Percentiles rank a stretch among this genome's conserved stretches.
phyloP scores from a whole-genome alignment of 64 coral and sea anemone genomes.

The Montipora cactus region DNA sequence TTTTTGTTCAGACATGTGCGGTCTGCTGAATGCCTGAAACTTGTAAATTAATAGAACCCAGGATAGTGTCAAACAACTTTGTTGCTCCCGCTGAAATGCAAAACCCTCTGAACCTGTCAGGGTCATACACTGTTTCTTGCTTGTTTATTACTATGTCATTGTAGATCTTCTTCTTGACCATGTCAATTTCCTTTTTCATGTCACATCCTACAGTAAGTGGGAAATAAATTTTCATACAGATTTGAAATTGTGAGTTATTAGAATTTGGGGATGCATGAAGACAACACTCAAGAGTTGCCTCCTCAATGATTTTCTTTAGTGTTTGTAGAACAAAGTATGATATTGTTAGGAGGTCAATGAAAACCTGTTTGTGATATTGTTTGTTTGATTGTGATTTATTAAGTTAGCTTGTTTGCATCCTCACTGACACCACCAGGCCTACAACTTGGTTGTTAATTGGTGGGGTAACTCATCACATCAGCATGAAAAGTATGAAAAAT shows the following conservation, averaged over 20 bases:
- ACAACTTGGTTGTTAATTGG: too few species aligned
- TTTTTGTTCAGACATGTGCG: constrained; percentile 18
- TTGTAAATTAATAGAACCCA: constrained; percentile 27
- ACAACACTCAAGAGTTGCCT: neutral
- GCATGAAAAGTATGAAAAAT: too few species aligned
- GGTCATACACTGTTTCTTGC: constrained; percentile 42
- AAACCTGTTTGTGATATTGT: too few species aligned
- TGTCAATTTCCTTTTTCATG: constrained; percentile 1
- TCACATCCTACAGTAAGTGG: neutral
- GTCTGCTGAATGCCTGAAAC: neutral
- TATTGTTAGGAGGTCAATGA: too few species aligned
- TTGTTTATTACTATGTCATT: neutral
- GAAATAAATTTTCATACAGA: neutral
- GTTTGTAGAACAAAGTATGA: neutral
- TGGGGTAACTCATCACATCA: too few species aligned
- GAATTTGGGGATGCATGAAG: too few species aligned
- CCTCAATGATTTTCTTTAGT: neutral
- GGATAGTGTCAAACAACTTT: constrained; percentile 32
- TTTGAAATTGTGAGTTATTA: neutral
- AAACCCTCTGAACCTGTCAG: constrained; percentile 37
- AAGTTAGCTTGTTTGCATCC: too few species aligned
- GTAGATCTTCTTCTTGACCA: constrained; percentile 33
- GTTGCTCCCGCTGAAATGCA: constrained; percentile 48
- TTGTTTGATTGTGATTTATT: too few species aligned
- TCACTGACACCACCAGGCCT: too few species aligned